phyloP scores from a whole-genome alignment of 2,888 invertebrate genomes.

The Drosophila cognata region DNA sequence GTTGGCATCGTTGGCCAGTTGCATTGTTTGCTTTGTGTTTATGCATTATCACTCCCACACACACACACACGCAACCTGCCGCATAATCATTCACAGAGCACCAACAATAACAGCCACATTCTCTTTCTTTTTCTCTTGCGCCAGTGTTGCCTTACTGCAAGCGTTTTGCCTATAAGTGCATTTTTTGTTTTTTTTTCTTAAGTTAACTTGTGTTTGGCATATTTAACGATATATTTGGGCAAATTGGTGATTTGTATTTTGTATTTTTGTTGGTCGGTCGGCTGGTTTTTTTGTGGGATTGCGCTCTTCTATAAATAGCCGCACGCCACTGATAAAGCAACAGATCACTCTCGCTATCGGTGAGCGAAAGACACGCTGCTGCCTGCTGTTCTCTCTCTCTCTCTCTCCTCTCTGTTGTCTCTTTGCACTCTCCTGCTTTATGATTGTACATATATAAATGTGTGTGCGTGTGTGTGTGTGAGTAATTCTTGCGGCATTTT shows the following conservation, averaged over 20 bases:
- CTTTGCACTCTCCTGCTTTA: conserved; percentile 21
- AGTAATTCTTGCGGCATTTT: conserved; percentile 58
- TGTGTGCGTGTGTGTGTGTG: conserved; percentile 29
- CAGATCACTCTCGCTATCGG: conserved; percentile 72
- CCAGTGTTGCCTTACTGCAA: conserved; percentile 48
- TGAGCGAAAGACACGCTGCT: conserved; percentile 29
- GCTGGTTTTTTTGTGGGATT: conserved; percentile 30
- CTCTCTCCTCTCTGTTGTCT: conserved; percentile 7
- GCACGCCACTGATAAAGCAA: conserved; percentile 62
- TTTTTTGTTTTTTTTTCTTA: conserved; percentile 1
- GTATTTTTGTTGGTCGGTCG: conserved; percentile 40
- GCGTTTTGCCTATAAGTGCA: conserved; percentile 26
- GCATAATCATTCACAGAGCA: conserved; percentile 47
- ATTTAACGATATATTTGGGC: conserved; percentile 45
- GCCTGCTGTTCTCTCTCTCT: conserved; percentile 3
- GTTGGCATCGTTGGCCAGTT: conserved; percentile 31
- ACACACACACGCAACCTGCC: conserved; percentile 41
- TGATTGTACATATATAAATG: background rate
- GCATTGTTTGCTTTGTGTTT: conserved; percentile 45
- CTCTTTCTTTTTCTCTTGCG: conserved; percentile 3
- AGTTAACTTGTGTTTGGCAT: conserved; percentile 33
- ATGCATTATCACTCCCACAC: conserved; percentile 59
- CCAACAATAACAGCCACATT: conserved; percentile 30
- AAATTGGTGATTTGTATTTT: conserved; percentile 34
- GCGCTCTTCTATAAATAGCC: conserved; percentile 57